Base-by-base conservation (phyloP, 2,113 vertebrate species). In the Furnarius figulus region DNA sequence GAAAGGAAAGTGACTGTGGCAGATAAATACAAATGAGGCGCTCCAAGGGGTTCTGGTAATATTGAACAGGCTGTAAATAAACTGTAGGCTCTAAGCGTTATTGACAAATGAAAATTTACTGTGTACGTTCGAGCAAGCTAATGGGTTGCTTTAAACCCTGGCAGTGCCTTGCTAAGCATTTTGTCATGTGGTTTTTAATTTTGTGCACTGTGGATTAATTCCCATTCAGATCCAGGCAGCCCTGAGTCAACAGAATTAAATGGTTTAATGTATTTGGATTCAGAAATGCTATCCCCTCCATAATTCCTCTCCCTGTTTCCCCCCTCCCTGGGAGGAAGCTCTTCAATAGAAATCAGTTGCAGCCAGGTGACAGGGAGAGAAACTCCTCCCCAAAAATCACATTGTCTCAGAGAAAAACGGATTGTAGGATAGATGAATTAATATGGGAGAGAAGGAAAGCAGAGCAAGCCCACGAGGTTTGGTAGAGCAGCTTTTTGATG, bases 111-210 rank as follows among this genome's bases (percentile, higher is more conserved):
- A 95, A 74, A 97, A 94, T 97, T 96, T 96, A 87, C 93, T 85
- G 96, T 70, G 78, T 81, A 89, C 55, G 50, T 94, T 96, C 6
- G 5, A 94, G 95, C 91, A 91, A 93, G 96, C 97, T 97, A 98
- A 98, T 97, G 97, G 96, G 94, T 93, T 96, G 94, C 97, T 97
- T 87, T 96, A 95, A 95, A 97, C 95, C 90, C 94, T 65, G 63
- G 79, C 52, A 53, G 52, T 84, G 96, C 95, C 92, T 92, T 72
- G 90, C 92, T 96, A 95, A 97, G 93, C 81, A 92, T 91, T 96
- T 87, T 82, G 93, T 85, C 89, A 83, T 56, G 95, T 27, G 20
- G 95, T 94, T 90, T 97, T 97, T 93, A 93, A 96, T 97, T 93
- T 89, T 67, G 75, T 89, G 90, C 52, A 33, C 97, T 81, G 85